These are phyloP conservation scores for Pangasianodon hypophthalmus DNA, from an alignment of 2,113 vertebrate genomes.

Conservation along the genomic window DNA sequence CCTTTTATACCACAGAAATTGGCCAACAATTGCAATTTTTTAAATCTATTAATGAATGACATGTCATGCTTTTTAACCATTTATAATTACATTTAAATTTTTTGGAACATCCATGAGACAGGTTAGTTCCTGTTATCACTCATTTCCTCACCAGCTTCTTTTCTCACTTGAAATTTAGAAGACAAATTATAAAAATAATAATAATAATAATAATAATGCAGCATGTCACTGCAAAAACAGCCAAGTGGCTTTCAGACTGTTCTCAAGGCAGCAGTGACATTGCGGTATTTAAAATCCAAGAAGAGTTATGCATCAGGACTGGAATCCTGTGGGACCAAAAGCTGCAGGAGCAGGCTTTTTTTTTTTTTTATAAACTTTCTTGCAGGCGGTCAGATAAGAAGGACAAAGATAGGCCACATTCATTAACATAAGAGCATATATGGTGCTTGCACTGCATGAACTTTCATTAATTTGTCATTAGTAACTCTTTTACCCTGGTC, in stretches of 20 bases:
- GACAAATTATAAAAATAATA: not conserved
- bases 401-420: not conserved
- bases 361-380: no score
- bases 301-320: not conserved
- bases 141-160: not conserved
- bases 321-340: not conserved
- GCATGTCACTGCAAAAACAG: not conserved
- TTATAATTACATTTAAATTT: not conserved
- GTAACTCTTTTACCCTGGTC: not conserved
- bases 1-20: not conserved
- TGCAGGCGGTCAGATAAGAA: no score
- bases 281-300: not conserved
- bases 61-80: not conserved
- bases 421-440: not conserved
- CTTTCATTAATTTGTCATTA: not conserved
- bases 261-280: not conserved
- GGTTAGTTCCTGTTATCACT: not conserved
- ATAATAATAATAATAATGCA: not conserved
- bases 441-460: not conserved
- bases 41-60: not conserved
- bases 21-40: not conserved
- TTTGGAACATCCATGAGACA: not conserved
- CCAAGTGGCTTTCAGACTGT: not conserved
- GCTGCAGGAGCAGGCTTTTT: not conserved
- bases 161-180: not conserved